Evolutionary conservation across 2,888 invertebrate species (phyloP), one percentile per base, ranked within the genome.

Genomic region (Lepidochitona cinerea): DNA sequence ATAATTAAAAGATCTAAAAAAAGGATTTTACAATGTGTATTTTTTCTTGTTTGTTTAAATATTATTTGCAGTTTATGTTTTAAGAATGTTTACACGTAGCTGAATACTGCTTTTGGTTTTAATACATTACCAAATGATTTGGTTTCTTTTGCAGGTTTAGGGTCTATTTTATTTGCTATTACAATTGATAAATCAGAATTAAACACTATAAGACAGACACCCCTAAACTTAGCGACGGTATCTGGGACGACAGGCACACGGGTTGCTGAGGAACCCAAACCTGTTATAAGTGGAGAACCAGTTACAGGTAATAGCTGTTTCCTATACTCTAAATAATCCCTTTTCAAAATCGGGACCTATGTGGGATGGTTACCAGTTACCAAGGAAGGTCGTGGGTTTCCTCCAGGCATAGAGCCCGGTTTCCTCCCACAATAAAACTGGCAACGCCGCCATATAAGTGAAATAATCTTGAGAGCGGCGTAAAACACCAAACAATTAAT

Each of bases 161-260:
- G 95, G 80, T 94, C 96, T 70, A 95, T 98, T 87, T 92, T 98
- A 80, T 98, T 98, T 92, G 98, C 98, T 32, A 94, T 98, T 88
- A 95, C 94, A 86, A 95, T 97, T 76, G 97, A 98, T 92, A 95
- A 95, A 90, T 92, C 94, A 36, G 95, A 89, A 70, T 79, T 90
- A 71, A 88, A 96, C 88, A 92, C 96, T 72, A 95, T 91, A 71
- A 83, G 74, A 35, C 71, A 77, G 9, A 41, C 68, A 1, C 73
- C 37, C 26, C 23, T 73, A 6, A 68, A 73, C 54, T 23, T 72
- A 18, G 35, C 37, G 23, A 67, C 69, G 35, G 66, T 14, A 64
- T 49, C 70, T 29, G 59, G 29, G 53, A 59, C 65, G 33, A 35
- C 35, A 26, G 14, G 18, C 36, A 52, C 65, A 26, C 78, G 75